phyloP scores from a whole-genome alignment of 2,797 vertebrate genomes.

The Enteromius argenteus region DNA sequence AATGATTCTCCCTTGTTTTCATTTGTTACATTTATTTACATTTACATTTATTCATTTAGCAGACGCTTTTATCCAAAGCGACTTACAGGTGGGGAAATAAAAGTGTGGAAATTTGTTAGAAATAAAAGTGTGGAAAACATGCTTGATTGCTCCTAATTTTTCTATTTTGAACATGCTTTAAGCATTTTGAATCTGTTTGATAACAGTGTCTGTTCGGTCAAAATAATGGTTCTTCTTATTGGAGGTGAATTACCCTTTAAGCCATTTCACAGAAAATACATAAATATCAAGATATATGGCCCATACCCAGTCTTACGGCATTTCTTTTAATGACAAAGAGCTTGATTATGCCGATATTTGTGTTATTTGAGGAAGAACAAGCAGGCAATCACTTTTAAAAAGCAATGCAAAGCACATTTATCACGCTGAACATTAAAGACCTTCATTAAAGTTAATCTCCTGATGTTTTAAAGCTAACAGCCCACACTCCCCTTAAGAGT shows the following conservation, averaged over 20 bases:
- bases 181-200: not conserved
- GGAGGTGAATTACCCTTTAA: not conserved
- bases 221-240: not conserved
- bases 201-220: not conserved
- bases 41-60: too few relatives aligned
- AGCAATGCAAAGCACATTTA: constrained; percentile 14
- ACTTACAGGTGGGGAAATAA: too few relatives aligned
- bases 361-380: not conserved
- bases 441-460: constrained; percentile 16
- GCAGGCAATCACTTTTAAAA: not conserved
- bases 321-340: not conserved
- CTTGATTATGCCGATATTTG: not conserved
- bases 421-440: constrained; percentile 17
- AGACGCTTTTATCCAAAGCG: too few relatives aligned
- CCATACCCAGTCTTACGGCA: not conserved
- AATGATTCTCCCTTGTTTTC: not conserved
- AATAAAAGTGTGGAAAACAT: not conserved
- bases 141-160: too few relatives aligned
- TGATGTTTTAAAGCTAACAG: not conserved
- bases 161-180: not conserved
- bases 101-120: not conserved
- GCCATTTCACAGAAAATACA: not conserved
- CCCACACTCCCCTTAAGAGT: constrained; percentile 3
- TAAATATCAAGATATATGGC: not conserved
- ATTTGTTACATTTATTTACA: too few relatives aligned